These are phyloP conservation scores for Melikaiella ostensackeni DNA, from an alignment of 2,888 invertebrate species.

Conservation along the genomic window DNA sequence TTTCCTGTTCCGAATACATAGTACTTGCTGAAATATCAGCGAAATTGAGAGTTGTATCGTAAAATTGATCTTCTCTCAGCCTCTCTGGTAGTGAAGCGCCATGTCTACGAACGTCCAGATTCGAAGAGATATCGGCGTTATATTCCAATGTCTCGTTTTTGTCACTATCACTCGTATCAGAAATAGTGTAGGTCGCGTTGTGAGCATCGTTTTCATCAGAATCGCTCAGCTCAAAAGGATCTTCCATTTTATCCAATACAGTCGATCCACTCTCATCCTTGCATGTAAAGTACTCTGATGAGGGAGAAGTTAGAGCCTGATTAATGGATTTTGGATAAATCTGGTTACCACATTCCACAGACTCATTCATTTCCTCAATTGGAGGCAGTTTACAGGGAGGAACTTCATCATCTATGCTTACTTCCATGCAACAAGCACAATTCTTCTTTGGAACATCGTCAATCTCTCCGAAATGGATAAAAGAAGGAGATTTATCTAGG, in stretches of 20 bases:
- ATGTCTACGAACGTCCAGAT: conserved; percentile 46
- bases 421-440: conserved; percentile 44
- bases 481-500: conserved; percentile 43
- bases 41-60: conserved; percentile 54
- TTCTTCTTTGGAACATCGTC: conserved; percentile 25
- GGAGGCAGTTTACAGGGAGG: neutral
- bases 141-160: conserved; percentile 47
- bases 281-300: conserved; percentile 53
- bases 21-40: conserved; percentile 54
- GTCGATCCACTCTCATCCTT: conserved; percentile 46
- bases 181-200: conserved; percentile 57
- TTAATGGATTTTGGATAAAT: conserved; percentile 1
- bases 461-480: conserved; percentile 43
- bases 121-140: conserved; percentile 59
- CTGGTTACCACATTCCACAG: neutral
- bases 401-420: neutral
- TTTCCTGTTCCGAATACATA: conserved; percentile 4
- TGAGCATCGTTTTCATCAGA: conserved; percentile 17
- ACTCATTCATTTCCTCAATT: conserved; percentile 28
- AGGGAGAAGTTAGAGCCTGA: conserved; percentile 12
- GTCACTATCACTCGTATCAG: conserved; percentile 50
- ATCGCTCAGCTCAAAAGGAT: conserved; percentile 9
- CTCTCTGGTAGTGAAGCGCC: neutral
- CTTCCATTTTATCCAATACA: conserved; percentile 41
- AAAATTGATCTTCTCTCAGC: conserved; percentile 12